These are phyloP conservation scores for Acanthurus tractus DNA, from an alignment of 2,797 vertebrate genomes.

Conservation along the genomic window DNA sequence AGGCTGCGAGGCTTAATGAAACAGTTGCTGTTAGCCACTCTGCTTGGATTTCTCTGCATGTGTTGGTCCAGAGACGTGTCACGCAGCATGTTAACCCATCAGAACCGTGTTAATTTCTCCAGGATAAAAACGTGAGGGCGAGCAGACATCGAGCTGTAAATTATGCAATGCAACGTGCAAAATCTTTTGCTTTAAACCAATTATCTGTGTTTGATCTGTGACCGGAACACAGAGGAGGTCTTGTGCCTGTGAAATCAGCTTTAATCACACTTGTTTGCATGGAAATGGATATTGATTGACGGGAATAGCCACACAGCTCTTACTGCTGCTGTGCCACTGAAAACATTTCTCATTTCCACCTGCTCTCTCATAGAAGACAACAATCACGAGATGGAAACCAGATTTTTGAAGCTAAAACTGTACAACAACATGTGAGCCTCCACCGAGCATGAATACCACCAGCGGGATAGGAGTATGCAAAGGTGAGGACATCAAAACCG, in stretches of 20 bases:
- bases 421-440: slow-evolving; percentile 15
- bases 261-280: slow-evolving; percentile 77
- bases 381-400: slow-evolving; percentile 40
- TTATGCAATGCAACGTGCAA: slow-evolving; percentile 30
- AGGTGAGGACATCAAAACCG: slow-evolving; percentile 57
- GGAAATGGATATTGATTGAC: slow-evolving; percentile 73
- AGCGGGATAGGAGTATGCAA: slow-evolving; percentile 26
- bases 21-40: slow-evolving; percentile 25
- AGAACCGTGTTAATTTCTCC: slow-evolving; percentile 32
- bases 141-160: slow-evolving; percentile 33
- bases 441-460: slow-evolving; percentile 11
- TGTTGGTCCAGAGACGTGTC: slow-evolving; percentile 26
- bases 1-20: slow-evolving; percentile 38
- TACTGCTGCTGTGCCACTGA: slow-evolving; percentile 1
- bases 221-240: slow-evolving; percentile 44
- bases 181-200: slow-evolving; percentile 56
- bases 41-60: slow-evolving; percentile 12
- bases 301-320: slow-evolving; percentile 32
- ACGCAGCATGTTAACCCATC: slow-evolving; percentile 22
- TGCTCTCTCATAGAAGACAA: slow-evolving; percentile 15
- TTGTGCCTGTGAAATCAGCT: slow-evolving; percentile 66
- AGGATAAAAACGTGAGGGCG: slow-evolving; percentile 17
- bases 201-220: slow-evolving; percentile 69
- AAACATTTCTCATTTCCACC: slow-evolving; percentile 26
- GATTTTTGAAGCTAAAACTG: slow-evolving; percentile 23